Conservation (phyloP, 2,113 vertebrate genomes). For the Nothoprocta pentlandii region DNA sequence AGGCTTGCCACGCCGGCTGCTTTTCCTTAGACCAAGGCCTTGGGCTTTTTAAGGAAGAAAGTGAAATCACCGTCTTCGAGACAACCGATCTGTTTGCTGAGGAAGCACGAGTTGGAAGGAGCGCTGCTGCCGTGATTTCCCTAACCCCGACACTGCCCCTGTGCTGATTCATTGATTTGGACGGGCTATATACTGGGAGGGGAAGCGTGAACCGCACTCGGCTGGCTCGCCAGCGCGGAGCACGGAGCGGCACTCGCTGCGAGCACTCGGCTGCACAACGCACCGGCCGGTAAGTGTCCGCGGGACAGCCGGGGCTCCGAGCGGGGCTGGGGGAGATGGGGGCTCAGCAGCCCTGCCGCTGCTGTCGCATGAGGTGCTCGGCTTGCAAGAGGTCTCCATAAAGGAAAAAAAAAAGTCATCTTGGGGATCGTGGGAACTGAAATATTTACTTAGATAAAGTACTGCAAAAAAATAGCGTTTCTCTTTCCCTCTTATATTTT, state of each 20-base stretch:
- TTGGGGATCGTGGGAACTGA: neutral
- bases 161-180: slow-evolving; percentile 78
- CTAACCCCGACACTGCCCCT: slow-evolving; percentile 63
- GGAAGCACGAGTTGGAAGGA: slow-evolving; percentile 26
- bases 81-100: neutral
- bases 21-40: neutral
- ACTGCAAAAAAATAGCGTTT: neutral
- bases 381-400: neutral
- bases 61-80: neutral
- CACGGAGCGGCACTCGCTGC: slow-evolving; percentile 45
- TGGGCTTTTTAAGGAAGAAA: neutral
- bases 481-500: neutral
- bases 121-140: slow-evolving; percentile 11
- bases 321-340: neutral
- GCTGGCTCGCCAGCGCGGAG: slow-evolving; percentile 75
- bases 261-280: slow-evolving; percentile 26
- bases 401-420: neutral
- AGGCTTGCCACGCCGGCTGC: fast-evolving
- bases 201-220: slow-evolving; percentile 52
- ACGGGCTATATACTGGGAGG: slow-evolving; percentile 74
- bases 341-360: neutral
- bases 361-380: neutral
- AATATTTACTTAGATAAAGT: neutral
- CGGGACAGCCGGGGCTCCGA: neutral
- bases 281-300: slow-evolving; percentile 64